phyloP scores from a whole-genome alignment of 2,888 invertebrate species.

The Chrysina gloriosa region DNA sequence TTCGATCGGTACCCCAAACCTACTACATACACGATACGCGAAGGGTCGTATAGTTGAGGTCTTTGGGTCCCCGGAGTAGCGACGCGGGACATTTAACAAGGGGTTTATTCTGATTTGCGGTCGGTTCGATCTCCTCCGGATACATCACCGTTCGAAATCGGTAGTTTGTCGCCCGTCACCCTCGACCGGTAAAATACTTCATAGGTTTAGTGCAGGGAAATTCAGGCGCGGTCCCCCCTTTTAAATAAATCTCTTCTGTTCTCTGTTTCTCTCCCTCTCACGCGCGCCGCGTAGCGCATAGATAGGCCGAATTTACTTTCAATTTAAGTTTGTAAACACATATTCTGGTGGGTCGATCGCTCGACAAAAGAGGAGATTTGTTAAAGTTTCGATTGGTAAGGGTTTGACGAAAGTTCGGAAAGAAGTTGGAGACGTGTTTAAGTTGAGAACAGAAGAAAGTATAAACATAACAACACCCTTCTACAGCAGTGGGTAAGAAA shows the following conservation, averaged over 20 bases:
- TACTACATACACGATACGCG: too few relatives aligned
- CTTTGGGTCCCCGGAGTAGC: conserved; percentile 2
- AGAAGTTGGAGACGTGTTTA: too few relatives aligned
- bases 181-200: conserved; percentile 18
- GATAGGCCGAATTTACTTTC: not conserved
- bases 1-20: too few relatives aligned
- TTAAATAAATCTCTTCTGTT: not conserved
- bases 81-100: conserved; percentile 27
- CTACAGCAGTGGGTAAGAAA: too few relatives aligned
- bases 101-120: conserved; percentile 38
- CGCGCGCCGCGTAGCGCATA: not conserved
- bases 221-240: not conserved
- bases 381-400: too few relatives aligned
- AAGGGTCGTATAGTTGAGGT: too few relatives aligned
- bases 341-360: too few relatives aligned
- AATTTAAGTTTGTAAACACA: conserved; percentile 15
- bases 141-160: conserved; percentile 33
- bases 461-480: too few relatives aligned
- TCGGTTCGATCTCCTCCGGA: conserved; percentile 12
- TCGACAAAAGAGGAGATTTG: too few relatives aligned
- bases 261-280: not conserved
- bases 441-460: too few relatives aligned
- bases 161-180: conserved; percentile 25
- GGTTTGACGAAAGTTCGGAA: too few relatives aligned
- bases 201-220: not conserved